A percentile compares a stretch with the other conserved stretches of the same genome.
Conservation (phyloP, 2,888 invertebrate species). For the Molorchus minor region DNA sequence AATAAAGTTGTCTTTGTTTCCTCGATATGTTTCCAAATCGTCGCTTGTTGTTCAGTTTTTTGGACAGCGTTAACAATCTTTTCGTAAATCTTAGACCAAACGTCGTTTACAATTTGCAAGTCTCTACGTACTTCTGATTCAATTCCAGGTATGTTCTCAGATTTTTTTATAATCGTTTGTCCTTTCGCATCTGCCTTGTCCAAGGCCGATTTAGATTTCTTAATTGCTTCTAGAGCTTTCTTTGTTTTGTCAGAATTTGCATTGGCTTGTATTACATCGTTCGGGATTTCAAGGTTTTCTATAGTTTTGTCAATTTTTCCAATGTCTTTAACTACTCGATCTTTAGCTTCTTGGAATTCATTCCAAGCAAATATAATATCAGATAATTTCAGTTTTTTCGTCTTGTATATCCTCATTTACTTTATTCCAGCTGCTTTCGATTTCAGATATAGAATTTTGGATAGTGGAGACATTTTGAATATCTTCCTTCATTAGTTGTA, state of each 20-base stretch:
- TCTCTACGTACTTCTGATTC: conserved; percentile 70
- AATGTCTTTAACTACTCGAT: conserved; percentile 75
- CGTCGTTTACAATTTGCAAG: conserved; percentile 70
- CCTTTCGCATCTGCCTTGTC: conserved; percentile 83
- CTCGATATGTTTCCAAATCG: conserved; percentile 94
- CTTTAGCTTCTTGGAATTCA: conserved; percentile 77
- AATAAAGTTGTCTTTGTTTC: conserved; percentile 84
- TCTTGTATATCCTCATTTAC: conserved; percentile 78
- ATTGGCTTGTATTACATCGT: conserved; percentile 77
- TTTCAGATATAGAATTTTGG: conserved; percentile 79
- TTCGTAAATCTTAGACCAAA: conserved; percentile 78
- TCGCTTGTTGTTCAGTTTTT: conserved; percentile 85
- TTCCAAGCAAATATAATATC: conserved; percentile 78
- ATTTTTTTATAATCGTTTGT: conserved; percentile 74
- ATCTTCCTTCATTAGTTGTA: conserved; percentile 82
- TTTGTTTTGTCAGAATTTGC: conserved; percentile 78
- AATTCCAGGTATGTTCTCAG: conserved; percentile 74
- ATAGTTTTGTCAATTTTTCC: conserved; percentile 74
- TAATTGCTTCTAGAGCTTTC: conserved; percentile 77
- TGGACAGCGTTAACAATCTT: conserved; percentile 78
- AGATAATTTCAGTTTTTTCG: conserved; percentile 77
- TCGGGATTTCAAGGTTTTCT: conserved; percentile 72
- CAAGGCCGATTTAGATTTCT: conserved; percentile 77
- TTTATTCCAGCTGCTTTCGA: conserved; percentile 85
- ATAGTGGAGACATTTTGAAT: conserved; percentile 81